These are phyloP conservation scores for Pangasius macronema DNA, from an alignment of 2,797 vertebrate genomes.

Conservation along the genomic window DNA sequence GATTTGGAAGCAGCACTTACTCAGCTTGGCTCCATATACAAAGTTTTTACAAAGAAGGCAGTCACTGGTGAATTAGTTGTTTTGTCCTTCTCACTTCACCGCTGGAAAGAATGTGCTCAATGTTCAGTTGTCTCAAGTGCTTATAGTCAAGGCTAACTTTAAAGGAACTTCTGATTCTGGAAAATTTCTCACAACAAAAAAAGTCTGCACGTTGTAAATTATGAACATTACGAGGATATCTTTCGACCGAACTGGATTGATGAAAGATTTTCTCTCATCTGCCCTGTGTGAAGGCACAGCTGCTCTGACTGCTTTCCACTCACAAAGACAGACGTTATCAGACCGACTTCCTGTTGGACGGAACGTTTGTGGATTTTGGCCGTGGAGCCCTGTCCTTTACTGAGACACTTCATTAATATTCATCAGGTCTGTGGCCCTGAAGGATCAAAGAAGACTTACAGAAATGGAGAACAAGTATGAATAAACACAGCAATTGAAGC, in stretches of 20 bases:
- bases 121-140: background rate
- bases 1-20: constrained; percentile 14
- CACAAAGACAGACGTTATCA: constrained; percentile 20
- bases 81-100: constrained; percentile 24
- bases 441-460: constrained; percentile 19
- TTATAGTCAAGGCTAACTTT: background rate
- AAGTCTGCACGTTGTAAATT: background rate
- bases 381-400: constrained; percentile 24
- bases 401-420: constrained; percentile 44
- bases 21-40: constrained; percentile 40
- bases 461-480: constrained; percentile 24
- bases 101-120: constrained; percentile 26
- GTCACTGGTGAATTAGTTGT: constrained; percentile 28
- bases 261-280: constrained; percentile 26
- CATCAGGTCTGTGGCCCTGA: constrained; percentile 23
- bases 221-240: background rate
- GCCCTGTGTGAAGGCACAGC: constrained; percentile 12
- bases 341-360: constrained; percentile 31
- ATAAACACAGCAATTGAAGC: background rate
- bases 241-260: background rate
- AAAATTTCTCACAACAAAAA: background rate
- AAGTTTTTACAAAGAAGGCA: constrained; percentile 21
- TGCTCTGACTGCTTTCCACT: constrained; percentile 28
- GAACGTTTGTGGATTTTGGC: constrained; percentile 35
- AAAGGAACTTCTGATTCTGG: background rate